Percentiles rank a stretch among this genome's conserved stretches.
Evolutionary conservation across 2,797 vertebrate genomes (phyloP).

Genomic region (Falco rusticolus): DNA sequence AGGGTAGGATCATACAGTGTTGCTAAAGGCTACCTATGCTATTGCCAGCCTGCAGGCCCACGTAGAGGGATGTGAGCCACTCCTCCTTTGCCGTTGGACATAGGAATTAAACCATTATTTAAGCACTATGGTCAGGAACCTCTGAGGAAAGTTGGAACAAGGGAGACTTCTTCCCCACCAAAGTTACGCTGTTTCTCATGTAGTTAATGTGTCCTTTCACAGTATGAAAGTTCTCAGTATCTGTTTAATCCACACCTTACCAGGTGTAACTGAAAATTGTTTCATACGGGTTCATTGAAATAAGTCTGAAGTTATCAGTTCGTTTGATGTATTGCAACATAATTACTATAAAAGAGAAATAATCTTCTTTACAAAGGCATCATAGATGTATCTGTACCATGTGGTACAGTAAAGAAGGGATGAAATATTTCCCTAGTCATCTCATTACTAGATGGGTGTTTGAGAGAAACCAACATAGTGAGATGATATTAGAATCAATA

Average conservation of each 20-base stretch:
- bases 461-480: not conserved
- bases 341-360: not conserved
- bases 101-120: not conserved
- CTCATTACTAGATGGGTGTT: not conserved
- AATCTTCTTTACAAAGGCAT: not conserved
- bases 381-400: not conserved
- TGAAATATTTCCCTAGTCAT: not conserved
- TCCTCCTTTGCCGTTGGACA: not conserved
- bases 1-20: not conserved
- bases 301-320: not conserved
- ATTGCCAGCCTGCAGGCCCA: not conserved
- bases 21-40: not conserved
- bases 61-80: not conserved
- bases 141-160: not conserved
- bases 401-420: not conserved
- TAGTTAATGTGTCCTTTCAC: not conserved
- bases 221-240: not conserved
- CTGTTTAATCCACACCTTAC: not conserved
- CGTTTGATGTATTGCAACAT: not conserved
- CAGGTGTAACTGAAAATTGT: not conserved
- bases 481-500: not conserved
- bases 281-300: not conserved
- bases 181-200: not conserved
- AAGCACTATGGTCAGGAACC: not conserved
- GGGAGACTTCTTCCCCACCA: not conserved